Conservation (phyloP, 2,888 invertebrate species). For the Tenthredo livida region DNA sequence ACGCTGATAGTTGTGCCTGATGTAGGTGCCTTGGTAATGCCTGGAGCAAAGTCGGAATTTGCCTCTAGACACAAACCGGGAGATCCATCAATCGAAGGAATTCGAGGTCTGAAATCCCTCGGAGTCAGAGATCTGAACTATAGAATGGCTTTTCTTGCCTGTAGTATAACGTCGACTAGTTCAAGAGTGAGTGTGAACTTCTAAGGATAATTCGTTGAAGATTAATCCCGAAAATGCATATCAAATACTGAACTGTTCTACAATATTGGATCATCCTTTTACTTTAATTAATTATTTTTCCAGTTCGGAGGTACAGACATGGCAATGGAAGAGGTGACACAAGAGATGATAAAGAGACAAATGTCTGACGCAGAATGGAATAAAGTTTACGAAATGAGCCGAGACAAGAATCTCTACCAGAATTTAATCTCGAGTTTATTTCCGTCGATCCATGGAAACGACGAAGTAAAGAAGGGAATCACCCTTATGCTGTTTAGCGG, state of each 20-base stretch:
- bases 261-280: background rate
- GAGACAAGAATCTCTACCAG: slow-evolving; percentile 93
- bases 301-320: slow-evolving; percentile 92
- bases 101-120: slow-evolving; percentile 91
- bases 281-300: slow-evolving; percentile 54
- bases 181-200: slow-evolving; percentile 80
- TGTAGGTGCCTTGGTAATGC: slow-evolving; percentile 91
- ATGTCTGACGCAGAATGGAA: slow-evolving; percentile 97
- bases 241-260: background rate
- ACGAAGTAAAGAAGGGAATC: slow-evolving; percentile 96
- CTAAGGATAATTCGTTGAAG: slow-evolving; percentile 1
- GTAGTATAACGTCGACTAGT: slow-evolving; percentile 93
- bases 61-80: slow-evolving; percentile 86
- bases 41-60: slow-evolving; percentile 92
- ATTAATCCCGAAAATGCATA: background rate
- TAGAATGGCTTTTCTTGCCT: slow-evolving; percentile 95
- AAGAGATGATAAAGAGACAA: slow-evolving; percentile 94
- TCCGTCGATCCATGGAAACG: slow-evolving; percentile 97
- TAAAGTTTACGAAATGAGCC: slow-evolving; percentile 97
- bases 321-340: slow-evolving; percentile 92
- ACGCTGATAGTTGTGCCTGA: slow-evolving; percentile 98
- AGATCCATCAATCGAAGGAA: slow-evolving; percentile 89
- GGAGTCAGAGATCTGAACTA: slow-evolving; percentile 93
- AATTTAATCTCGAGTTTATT: slow-evolving; percentile 96
- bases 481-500: slow-evolving; percentile 98